phyloP scores from a whole-genome alignment of 30 jellyfish, hydroid and myxozoan species.

The Pseudorhiza aurosa region DNA sequence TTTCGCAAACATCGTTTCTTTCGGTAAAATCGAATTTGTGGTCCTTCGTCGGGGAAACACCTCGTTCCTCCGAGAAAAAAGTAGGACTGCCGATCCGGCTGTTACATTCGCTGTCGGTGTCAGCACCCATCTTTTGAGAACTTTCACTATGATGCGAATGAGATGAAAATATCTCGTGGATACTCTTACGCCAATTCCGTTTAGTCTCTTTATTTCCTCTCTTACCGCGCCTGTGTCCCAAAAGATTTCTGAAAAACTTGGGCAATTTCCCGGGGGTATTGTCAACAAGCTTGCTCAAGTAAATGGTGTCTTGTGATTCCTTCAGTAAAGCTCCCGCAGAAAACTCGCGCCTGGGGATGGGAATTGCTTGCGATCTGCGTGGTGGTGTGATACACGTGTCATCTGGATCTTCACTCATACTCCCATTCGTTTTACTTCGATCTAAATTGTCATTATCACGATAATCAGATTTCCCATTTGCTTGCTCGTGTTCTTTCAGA shows the following conservation, averaged over 20 bases:
- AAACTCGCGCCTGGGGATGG: slow-evolving; percentile 7
- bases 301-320: slow-evolving; percentile 51
- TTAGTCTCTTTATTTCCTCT: slow-evolving; percentile 43
- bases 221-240: slow-evolving; percentile 43
- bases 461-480: background rate
- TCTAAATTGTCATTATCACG: background rate
- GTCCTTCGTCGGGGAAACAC: background rate
- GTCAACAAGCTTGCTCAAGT: slow-evolving; percentile 69
- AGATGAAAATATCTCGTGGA: slow-evolving; percentile 53
- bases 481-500: background rate
- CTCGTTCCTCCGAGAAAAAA: background rate
- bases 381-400: slow-evolving; percentile 4
- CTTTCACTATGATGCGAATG: slow-evolving; percentile 6
- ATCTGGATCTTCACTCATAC: background rate
- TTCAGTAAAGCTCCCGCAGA: slow-evolving; percentile 63
- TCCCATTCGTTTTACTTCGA: too few species aligned
- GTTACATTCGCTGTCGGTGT: background rate
- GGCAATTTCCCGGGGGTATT: slow-evolving; percentile 91
- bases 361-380: background rate
- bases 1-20: background rate
- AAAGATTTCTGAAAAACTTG: slow-evolving; percentile 63
- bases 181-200: slow-evolving; percentile 68
- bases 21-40: background rate
- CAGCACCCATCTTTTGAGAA: background rate
- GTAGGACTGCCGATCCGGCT: slow-evolving; percentile 3